Evolutionary conservation across 2,888 invertebrate species (phyloP), one percentile per base, ranked within the genome.

Genomic region (Micropterix aruncella): DNA sequence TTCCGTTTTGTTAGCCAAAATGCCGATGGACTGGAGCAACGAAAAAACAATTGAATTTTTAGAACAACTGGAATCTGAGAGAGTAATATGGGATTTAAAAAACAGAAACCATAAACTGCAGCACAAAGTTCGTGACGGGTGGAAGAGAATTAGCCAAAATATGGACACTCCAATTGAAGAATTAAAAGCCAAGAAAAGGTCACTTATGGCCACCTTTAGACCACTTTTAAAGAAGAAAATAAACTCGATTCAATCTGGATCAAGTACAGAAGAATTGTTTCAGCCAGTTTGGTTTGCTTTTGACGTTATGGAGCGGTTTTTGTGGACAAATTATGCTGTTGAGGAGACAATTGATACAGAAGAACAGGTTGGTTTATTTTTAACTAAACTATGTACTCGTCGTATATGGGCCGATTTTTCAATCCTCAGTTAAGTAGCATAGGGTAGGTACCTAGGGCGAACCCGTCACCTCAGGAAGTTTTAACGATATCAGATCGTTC

Each of bases 241-340:
- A 41, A 37, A 16, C 38, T 46, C 46, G 14, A 27, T 46, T 18
- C 40, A 41, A 19, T 43, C 43, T 38, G 46, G 46, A 37, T 40
- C 43, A 40, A 43, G 41, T 37, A 40, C n/a, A 18, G 46, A 46
- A n/a, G 43, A 46, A 16, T 37, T 46, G 37, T 46, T 40, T 38
- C 40, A 46, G 37, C 46, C 46, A 40, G 41, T 46, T 41, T 46
- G 46, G 43, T 46, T 46, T 43, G 43, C 46, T 12, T 46, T 43
- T 43, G 46, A 46, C 16, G 36, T 40, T 14, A 46, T 46, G 46
- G 43, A 46, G 27, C 43, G 43, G 16, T 46, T 43, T 43, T 41
- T 43, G 27, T 40, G 46, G 15, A 36, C 46, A 18, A 37, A 38
- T 14, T 46, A 40, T 43, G 41, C 16, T 37, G 46, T 43, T 38